A percentile compares a stretch with the other conserved stretches of the same genome.
These are phyloP conservation scores for Rhodinocichla rosea DNA, from an alignment of 2,113 vertebrate genomes.

Conservation along the genomic window DNA sequence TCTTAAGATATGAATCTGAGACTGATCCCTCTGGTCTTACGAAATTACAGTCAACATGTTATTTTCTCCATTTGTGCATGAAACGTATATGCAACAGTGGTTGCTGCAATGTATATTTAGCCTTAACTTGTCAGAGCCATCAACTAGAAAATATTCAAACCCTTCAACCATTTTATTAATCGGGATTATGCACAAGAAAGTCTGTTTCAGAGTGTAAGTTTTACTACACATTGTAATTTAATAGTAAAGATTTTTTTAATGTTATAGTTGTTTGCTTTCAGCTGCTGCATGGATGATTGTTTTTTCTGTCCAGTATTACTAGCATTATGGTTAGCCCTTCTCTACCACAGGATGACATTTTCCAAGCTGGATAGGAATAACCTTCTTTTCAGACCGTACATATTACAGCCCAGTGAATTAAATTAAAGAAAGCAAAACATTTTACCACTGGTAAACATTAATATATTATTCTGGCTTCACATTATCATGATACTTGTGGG, in stretches of 20 bases:
- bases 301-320: not conserved
- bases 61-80: conserved; percentile 66
- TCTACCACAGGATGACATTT: conserved; percentile 9
- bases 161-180: conserved; percentile 40
- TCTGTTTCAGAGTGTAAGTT: not conserved
- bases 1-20: conserved; percentile 65
- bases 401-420: not conserved
- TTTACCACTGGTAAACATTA: not conserved
- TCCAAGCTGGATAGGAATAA: not conserved
- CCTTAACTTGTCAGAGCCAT: conserved; percentile 51
- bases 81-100: conserved; percentile 53
- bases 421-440: not conserved
- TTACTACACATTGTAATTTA: conserved; percentile 7
- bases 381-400: not conserved
- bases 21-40: conserved; percentile 60
- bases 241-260: not conserved
- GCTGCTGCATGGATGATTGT: not conserved
- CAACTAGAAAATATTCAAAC: not conserved
- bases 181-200: not conserved
- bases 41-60: conserved; percentile 68
- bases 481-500: not conserved
- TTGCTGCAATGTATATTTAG: conserved; percentile 22
- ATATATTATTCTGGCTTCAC: not conserved
- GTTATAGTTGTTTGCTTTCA: not conserved
- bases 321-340: conserved; percentile 23